Percentiles rank a stretch among this genome's conserved stretches.
These are phyloP conservation scores for Drusus annulatus DNA, from an alignment of 1,140 invertebrate species.

Conservation along the genomic window DNA sequence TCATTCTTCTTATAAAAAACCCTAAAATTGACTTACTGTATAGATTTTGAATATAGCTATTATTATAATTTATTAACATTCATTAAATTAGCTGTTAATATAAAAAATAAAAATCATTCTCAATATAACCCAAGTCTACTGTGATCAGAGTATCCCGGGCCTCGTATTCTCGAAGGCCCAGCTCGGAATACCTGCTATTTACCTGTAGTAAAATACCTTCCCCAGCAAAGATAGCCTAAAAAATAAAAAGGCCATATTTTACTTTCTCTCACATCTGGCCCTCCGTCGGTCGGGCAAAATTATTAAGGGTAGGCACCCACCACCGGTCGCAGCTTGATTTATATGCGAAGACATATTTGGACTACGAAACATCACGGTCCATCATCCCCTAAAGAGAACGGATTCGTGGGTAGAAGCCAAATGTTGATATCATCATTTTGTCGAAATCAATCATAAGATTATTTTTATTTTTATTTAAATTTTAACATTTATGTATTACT, in stretches of 20 bases:
- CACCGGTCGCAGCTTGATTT: conserved; percentile 51
- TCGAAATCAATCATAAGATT: background rate
- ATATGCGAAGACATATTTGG: conserved; percentile 57
- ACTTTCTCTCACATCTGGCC: conserved; percentile 56
- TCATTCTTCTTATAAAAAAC: no score
- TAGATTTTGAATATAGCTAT: no score
- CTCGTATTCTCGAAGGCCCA: background rate
- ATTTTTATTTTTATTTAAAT: no score
- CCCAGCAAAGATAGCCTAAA: conserved; percentile 41
- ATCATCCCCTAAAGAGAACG: conserved; percentile 19
- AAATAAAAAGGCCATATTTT: conserved; percentile 53
- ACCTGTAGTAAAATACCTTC: conserved; percentile 22
- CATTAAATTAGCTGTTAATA: no score
- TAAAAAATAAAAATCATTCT: no score
- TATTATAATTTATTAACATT: no score
- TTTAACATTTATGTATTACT: no score
- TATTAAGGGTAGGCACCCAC: conserved; percentile 44
- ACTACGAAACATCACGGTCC: conserved; percentile 38
- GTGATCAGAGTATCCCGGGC: no score
- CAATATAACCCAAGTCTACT: no score
- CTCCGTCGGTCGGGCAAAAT: conserved; percentile 49
- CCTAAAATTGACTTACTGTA: no score
- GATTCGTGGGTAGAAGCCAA: background rate
- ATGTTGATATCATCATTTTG: background rate
- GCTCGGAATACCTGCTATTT: conserved; percentile 47